These are phyloP conservation scores for Chlorodrepanis virens DNA, from an alignment of 2,113 vertebrate species.

Conservation along the genomic window DNA sequence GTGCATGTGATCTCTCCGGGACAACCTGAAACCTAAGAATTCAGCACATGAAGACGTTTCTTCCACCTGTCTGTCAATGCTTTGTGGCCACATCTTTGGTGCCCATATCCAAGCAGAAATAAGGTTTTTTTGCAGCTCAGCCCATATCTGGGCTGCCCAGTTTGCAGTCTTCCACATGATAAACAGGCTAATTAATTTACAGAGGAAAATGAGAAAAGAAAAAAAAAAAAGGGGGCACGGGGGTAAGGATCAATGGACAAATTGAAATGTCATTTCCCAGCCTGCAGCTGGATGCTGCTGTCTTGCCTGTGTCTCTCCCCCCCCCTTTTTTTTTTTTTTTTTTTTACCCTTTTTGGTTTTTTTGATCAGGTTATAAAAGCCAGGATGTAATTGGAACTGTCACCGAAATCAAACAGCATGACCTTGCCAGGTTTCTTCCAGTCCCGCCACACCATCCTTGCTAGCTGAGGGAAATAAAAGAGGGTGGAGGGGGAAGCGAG, in stretches of 20 bases:
- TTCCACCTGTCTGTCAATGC: neutral
- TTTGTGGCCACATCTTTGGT: neutral
- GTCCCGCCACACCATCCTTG: neutral
- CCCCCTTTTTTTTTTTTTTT: neutral
- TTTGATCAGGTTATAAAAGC: conserved; percentile 80
- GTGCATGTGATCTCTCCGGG: neutral
- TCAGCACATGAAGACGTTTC: neutral
- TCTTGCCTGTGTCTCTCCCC: neutral
- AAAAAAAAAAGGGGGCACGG: fast-evolving
- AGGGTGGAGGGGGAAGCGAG: neutral
- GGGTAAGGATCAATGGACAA: conserved; percentile 53
- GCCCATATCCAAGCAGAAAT: neutral
- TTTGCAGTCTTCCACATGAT: conserved; percentile 30
- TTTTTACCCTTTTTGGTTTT: conserved; percentile 8
- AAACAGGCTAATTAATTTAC: conserved; percentile 69
- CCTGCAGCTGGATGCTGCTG: conserved; percentile 51
- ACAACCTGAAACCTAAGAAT: neutral
- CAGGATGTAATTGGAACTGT: conserved; percentile 77
- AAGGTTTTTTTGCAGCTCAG: neutral
- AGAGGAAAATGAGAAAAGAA: conserved; percentile 18
- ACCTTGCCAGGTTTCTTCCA: conserved; percentile 75
- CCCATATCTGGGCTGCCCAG: neutral
- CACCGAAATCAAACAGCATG: conserved; percentile 72
- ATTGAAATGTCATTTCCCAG: conserved; percentile 75
- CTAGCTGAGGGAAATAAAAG: conserved; percentile 1